A percentile compares a stretch with the other conserved stretches of the same genome.
Evolutionary conservation across 1,140 invertebrate species (phyloP).

Genomic region (Sycophaga agraensis): DNA sequence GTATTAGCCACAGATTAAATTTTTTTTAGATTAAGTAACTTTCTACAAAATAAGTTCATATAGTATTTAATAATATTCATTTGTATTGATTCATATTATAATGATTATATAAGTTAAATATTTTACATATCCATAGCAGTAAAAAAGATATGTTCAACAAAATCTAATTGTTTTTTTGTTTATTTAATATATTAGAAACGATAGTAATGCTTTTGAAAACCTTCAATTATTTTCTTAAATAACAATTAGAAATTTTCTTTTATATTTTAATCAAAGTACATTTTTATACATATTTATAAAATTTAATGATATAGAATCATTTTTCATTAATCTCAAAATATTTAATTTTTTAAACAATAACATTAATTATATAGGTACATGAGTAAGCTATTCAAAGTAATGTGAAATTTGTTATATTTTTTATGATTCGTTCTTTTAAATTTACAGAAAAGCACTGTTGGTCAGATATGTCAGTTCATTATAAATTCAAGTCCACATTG

Average conservation of each 20-base stretch:
- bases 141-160: not conserved
- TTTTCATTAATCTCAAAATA: not conserved
- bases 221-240: not conserved
- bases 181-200: not conserved
- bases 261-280: not conserved
- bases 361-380: not conserved
- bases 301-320: not conserved
- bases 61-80: too few species aligned
- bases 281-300: not conserved
- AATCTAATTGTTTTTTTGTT: not conserved
- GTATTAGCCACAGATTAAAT: too few species aligned
- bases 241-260: not conserved
- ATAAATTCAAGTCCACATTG: slow-evolving; percentile 95
- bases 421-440: slow-evolving; percentile 23
- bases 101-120: not conserved
- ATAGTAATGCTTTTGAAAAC: not conserved
- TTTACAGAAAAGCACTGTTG: slow-evolving; percentile 34
- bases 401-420: not conserved
- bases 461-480: slow-evolving; percentile 87
- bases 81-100: not conserved
- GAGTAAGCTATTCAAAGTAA: not conserved
- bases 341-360: not conserved
- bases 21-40: too few species aligned
- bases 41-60: too few species aligned
- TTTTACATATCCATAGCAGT: not conserved